These are phyloP conservation scores for Volucella bombylans DNA, from an alignment of 2,888 invertebrate species.

Conservation along the genomic window DNA sequence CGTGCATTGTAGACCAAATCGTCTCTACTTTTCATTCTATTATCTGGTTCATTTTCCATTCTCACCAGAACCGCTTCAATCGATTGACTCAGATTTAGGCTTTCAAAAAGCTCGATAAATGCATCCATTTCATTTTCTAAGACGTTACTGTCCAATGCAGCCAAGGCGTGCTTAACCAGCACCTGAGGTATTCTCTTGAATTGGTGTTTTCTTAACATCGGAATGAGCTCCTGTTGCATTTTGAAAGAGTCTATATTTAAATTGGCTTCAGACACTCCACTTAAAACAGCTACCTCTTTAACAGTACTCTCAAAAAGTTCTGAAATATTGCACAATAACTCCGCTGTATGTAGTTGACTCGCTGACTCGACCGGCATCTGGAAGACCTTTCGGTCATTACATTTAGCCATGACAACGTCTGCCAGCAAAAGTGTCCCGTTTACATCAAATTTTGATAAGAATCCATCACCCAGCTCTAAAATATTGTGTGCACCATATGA, in stretches of 20 bases:
- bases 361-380: neutral
- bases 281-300: conserved; percentile 8
- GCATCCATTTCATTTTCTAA: neutral
- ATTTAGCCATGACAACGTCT: conserved; percentile 41
- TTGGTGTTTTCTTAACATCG: conserved; percentile 7
- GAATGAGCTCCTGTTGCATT: conserved; percentile 39
- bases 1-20: conserved; percentile 15
- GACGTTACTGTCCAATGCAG: neutral
- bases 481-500: neutral
- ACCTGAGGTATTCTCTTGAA: neutral
- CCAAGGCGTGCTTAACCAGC: conserved; percentile 4
- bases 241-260: conserved; percentile 3
- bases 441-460: conserved; percentile 18
- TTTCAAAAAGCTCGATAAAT: neutral
- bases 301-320: conserved; percentile 32
- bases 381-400: conserved; percentile 11
- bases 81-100: neutral
- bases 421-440: conserved; percentile 41
- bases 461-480: conserved; percentile 28
- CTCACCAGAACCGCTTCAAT: conserved; percentile 4
- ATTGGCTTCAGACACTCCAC: neutral
- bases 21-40: neutral
- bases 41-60: neutral
- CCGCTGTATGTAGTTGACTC: neutral
- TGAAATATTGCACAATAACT: conserved; percentile 23